A percentile compares a stretch with the other conserved stretches of the same genome.
Conservation (phyloP, 2,888 invertebrate genomes). For the Tetranychus piercei region DNA sequence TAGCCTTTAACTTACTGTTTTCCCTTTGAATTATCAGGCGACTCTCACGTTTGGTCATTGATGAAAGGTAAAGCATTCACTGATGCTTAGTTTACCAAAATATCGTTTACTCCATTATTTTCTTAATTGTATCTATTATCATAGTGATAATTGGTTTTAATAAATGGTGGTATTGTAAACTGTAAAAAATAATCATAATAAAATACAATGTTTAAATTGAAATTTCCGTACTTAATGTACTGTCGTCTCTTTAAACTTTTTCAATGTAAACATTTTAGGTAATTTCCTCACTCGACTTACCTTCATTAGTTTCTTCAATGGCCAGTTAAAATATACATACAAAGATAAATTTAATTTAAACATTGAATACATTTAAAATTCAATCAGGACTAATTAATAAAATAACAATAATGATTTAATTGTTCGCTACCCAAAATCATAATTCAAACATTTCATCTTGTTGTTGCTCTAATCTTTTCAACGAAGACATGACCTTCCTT, state of each 20-base stretch:
- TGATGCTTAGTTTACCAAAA: not conserved
- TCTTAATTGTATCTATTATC: not conserved
- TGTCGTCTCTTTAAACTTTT: not conserved
- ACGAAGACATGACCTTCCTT: conserved; percentile 54
- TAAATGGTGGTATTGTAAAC: not conserved
- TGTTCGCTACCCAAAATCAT: not conserved
- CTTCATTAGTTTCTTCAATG: too few relatives aligned
- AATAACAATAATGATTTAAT: too few relatives aligned
- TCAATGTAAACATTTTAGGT: too few relatives aligned
- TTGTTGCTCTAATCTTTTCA: conserved; percentile 59
- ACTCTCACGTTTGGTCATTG: not conserved
- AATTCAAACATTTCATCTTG: conserved; percentile 35
- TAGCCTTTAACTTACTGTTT: not conserved
- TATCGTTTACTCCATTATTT: not conserved
- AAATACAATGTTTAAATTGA: not conserved
- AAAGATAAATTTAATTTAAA: too few relatives aligned
- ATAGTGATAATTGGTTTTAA: not conserved
- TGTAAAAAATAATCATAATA: not conserved
- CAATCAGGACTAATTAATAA: too few relatives aligned
- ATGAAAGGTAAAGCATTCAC: not conserved
- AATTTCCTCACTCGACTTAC: too few relatives aligned
- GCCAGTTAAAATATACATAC: too few relatives aligned
- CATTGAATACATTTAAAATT: too few relatives aligned
- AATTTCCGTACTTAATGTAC: not conserved
- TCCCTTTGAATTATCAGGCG: not conserved